phyloP scores from a whole-genome alignment of 2,888 invertebrate species.

The Ametastegia equiseti region DNA sequence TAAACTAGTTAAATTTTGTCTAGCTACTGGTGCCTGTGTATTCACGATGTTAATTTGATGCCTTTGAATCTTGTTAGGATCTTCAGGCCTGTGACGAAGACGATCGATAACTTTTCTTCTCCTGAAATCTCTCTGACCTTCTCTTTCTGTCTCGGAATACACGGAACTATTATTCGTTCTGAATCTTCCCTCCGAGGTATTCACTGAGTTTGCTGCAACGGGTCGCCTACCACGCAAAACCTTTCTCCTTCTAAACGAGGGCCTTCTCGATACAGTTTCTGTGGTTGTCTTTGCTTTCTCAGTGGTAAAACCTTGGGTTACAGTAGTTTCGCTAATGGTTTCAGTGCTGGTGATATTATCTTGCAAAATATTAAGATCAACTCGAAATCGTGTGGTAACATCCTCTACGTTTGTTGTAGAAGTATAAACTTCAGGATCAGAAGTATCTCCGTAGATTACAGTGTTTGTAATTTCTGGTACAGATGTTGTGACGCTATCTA shows the following conservation, averaged over 20 bases:
- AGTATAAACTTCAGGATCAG: not conserved
- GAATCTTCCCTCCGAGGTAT: conserved; percentile 22
- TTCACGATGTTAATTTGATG: conserved; percentile 27
- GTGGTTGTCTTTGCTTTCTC: not conserved
- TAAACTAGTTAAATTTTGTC: conserved; percentile 21
- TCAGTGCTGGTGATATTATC: not conserved
- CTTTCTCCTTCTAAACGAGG: conserved; percentile 55
- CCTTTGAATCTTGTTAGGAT: conserved; percentile 12
- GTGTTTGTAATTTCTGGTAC: not conserved
- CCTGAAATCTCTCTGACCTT: conserved; percentile 50
- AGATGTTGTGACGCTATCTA: not conserved
- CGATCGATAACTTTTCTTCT: conserved; percentile 67
- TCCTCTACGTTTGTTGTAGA: not conserved
- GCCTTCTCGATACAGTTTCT: not conserved
- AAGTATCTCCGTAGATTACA: not conserved
- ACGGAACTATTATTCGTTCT: not conserved
- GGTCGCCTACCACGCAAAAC: conserved; percentile 54
- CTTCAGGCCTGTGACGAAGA: conserved; percentile 58
- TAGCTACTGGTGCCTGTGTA: not conserved
- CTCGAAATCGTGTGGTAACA: not conserved
- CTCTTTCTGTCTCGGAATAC: not conserved
- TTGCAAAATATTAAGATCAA: not conserved
- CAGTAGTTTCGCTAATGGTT: not conserved
- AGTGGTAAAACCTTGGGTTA: not conserved
- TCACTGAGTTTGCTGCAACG: not conserved